Evolutionary conservation across 2,888 invertebrate genomes (phyloP).

Genomic region (Amphipoea oculea): DNA sequence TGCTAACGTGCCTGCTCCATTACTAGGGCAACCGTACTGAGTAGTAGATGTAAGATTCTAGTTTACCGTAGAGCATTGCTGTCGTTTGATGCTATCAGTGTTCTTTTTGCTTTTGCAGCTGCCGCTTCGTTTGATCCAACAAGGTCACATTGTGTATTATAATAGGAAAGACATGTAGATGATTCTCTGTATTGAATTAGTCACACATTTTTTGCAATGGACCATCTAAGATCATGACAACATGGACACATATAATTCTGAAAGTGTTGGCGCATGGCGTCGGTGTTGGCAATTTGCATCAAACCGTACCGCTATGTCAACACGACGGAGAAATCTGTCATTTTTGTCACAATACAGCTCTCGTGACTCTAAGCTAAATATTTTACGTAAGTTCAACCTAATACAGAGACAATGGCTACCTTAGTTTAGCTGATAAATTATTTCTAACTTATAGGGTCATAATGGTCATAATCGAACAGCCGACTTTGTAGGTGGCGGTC

Average conservation of each 20-base stretch:
- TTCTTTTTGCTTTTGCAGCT: conserved; percentile 40
- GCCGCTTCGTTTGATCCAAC: conserved; percentile 39
- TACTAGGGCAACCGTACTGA: conserved; percentile 34
- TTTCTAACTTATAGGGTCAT: conserved; percentile 82
- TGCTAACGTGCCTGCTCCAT: conserved; percentile 17
- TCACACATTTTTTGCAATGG: conserved; percentile 26
- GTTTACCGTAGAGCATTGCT: conserved; percentile 41
- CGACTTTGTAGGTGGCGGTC: conserved; percentile 72
- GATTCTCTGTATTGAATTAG: conserved; percentile 26
- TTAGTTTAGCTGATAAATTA: conserved; percentile 70
- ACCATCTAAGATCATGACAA: conserved; percentile 20
- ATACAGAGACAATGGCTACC: conserved; percentile 73
- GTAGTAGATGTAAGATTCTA: conserved; percentile 40
- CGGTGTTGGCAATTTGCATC: conserved; percentile 58
- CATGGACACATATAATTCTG: conserved; percentile 25
- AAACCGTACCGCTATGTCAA: conserved; percentile 51
- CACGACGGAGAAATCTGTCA: conserved; percentile 71
- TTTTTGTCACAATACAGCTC: conserved; percentile 68
- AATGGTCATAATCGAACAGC: conserved; percentile 78
- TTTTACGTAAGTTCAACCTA: conserved; percentile 73
- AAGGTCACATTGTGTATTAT: conserved; percentile 12
- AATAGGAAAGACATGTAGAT: conserved; percentile 3
- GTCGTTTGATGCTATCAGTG: conserved; percentile 49
- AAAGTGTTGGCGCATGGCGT: conserved; percentile 33
- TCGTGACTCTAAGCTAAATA: conserved; percentile 74